Percentiles rank a stretch among this genome's conserved stretches.
phyloP scores from a whole-genome alignment of 2,888 invertebrate species.

The Eudasyphora cyanicolor region DNA sequence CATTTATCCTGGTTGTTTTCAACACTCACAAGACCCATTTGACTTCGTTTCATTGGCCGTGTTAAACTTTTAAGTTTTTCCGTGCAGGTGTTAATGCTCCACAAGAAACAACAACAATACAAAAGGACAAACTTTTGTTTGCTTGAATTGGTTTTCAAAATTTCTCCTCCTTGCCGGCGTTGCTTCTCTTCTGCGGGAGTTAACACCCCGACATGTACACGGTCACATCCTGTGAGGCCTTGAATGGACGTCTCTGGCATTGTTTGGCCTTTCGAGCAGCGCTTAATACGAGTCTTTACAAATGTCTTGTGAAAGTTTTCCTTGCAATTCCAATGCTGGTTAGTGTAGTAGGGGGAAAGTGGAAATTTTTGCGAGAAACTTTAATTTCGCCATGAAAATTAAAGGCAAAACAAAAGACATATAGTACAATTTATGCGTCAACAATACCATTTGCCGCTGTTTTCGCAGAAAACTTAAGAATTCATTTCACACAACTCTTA shows the following conservation, averaged over 20 bases:
- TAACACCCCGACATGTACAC: not conserved
- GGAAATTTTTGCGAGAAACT: conserved; percentile 13
- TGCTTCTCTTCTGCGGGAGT: not conserved
- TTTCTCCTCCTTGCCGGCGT: not conserved
- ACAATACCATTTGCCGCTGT: not conserved
- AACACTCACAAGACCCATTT: not conserved
- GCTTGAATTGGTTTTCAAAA: conserved; percentile 42
- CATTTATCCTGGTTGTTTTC: not conserved
- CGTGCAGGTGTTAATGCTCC: conserved; percentile 56
- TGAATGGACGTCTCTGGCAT: conserved; percentile 17
- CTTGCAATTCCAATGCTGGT: conserved; percentile 18
- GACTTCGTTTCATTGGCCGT: conserved; percentile 11
- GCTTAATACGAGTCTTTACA: not conserved
- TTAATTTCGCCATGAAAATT: not conserved
- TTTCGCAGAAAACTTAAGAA: not conserved
- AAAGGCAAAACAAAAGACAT: conserved; percentile 11
- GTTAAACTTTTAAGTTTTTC: conserved; percentile 12
- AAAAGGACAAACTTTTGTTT: conserved; percentile 49
- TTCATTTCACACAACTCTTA: not conserved
- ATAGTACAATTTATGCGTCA: conserved; percentile 40
- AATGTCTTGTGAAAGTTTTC: conserved; percentile 8
- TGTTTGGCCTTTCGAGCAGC: conserved; percentile 30
- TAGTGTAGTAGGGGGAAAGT: not conserved
- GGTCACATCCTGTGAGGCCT: conserved; percentile 6
- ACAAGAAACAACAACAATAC: no score